Base-by-base conservation (phyloP, 2,113 vertebrate genomes). In the Typhlomys cinereus region DNA sequence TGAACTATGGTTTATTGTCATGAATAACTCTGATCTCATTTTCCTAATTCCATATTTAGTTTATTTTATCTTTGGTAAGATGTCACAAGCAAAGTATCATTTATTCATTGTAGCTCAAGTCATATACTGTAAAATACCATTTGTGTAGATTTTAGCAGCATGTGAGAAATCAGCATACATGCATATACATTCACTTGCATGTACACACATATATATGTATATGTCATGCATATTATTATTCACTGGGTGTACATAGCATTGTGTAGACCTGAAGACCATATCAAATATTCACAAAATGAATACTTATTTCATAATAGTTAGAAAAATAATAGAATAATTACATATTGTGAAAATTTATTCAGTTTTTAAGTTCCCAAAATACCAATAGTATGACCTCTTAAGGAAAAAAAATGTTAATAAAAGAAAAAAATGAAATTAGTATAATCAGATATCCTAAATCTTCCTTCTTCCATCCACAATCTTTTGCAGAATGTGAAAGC, bases 401-500 rank as follows among this genome's bases (percentile, higher is more conserved):
- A 34, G 36, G 78, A 10, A 85, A 85, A 59, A 59, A 41, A 7
- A 80, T 54, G 21, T 92, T 88, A 80, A 76, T 73, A 78, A 61
- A 89, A 84, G 21, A 80, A 90, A 86, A 36, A 81, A n/a, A 46
- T 46, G 41, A 83, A 90, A 17, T 48, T 41, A 71, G 39, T 75
- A 90, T 91, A 93, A 94, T 82, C 39, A 92, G 50, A 89, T 39
- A 88, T 61, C 94, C 15, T 64, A 82, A 71, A 78, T 52, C 13
- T 13, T 7, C 27, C 10, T 48, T 18, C 15, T 0, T 18, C 20
- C 1, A 27, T 12, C 78, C 29, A 31, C 6, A 12, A 2, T 48
- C n/a, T 27, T 71, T 91, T 86, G 17, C 29, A 94, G 54, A 92
- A 23, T 34, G 94, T 62, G 81, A 95, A 96, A 94, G 64, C 25